Conservation (phyloP, 2,113 vertebrate species). For the Parus major region DNA sequence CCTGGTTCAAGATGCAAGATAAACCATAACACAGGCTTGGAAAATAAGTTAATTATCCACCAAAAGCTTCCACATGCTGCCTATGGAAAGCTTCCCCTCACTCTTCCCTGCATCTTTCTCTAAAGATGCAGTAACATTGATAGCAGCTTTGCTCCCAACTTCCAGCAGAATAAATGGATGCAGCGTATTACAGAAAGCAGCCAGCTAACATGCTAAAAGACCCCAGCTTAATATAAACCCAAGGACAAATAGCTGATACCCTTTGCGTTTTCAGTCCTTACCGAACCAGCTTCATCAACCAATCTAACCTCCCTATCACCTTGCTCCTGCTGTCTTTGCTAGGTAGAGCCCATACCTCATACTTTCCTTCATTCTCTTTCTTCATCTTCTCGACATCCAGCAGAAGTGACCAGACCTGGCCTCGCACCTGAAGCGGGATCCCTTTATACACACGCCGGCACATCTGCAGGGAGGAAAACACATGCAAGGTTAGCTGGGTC, state of each 20-base stretch:
- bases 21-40: neutral
- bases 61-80: rapidly evolving
- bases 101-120: neutral
- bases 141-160: neutral
- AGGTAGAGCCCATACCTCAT: slow-evolving; percentile 57
- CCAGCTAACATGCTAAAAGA: neutral
- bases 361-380: slow-evolving; percentile 83
- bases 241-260: neutral
- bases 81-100: neutral
- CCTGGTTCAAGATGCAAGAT: neutral
- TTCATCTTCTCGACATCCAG: slow-evolving; percentile 86
- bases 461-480: slow-evolving; percentile 73
- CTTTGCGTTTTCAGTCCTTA: neutral
- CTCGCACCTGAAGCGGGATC: slow-evolving; percentile 89
- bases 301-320: neutral
- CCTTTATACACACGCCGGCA: slow-evolving; percentile 90
- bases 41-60: neutral
- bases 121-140: neutral
- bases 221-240: neutral
- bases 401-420: slow-evolving; percentile 88
- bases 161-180: neutral
- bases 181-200: neutral
- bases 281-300: neutral
- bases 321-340: neutral
- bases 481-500: neutral